Conservation (phyloP, 2,888 invertebrate genomes). For the Synanthedon formicaeformis region DNA sequence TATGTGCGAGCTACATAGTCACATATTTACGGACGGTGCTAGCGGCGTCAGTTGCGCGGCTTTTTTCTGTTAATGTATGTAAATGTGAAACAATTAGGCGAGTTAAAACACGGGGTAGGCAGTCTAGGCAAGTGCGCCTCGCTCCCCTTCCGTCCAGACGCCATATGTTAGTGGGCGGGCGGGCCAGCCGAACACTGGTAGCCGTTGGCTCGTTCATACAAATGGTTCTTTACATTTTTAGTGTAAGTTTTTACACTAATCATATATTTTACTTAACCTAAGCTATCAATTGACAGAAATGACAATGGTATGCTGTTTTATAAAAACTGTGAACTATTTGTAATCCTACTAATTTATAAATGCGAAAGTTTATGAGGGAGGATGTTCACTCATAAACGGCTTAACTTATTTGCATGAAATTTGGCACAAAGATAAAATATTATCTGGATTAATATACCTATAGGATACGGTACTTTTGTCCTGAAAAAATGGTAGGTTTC, state of each 20-base stretch:
- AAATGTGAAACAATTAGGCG: conserved; percentile 70
- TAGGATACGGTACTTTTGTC: too few relatives aligned
- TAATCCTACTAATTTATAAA: too few relatives aligned
- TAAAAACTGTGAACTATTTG: too few relatives aligned
- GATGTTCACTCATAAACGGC: too few relatives aligned
- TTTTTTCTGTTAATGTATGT: conserved; percentile 67
- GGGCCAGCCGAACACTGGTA: conserved; percentile 6
- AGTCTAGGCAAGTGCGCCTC: conserved; percentile 60
- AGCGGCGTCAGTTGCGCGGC: conserved; percentile 53
- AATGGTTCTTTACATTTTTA: neutral
- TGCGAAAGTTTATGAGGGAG: too few relatives aligned
- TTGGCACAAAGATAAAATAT: too few relatives aligned
- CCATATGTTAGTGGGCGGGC: conserved; percentile 63
- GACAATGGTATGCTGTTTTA: too few relatives aligned
- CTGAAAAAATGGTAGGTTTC: too few relatives aligned
- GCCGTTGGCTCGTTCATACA: neutral
- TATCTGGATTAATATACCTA: too few relatives aligned
- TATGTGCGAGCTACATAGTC: conserved; percentile 30
- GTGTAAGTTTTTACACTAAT: neutral
- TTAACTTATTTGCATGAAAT: too few relatives aligned
- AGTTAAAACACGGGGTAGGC: conserved; percentile 69
- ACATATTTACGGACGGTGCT: conserved; percentile 51
- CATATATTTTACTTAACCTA: too few relatives aligned
- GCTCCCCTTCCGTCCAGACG: conserved; percentile 48
- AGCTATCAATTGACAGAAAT: too few relatives aligned